These are phyloP conservation scores for Corythoichthys haematopterus DNA, from an alignment of 2,113 vertebrate genomes.

Conservation along the genomic window DNA sequence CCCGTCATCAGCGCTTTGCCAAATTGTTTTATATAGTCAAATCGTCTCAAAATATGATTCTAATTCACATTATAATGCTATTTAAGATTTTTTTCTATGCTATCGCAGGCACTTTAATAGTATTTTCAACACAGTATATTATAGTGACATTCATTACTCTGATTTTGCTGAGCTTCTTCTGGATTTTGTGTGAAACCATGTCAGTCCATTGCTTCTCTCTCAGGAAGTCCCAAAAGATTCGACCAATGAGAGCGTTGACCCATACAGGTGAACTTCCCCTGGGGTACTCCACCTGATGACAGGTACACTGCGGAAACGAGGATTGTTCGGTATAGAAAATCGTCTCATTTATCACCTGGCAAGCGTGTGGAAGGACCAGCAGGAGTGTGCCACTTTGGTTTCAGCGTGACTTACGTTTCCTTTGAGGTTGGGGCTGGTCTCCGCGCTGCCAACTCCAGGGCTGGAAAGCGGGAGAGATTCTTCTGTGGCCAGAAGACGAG, in stretches of 20 bases:
- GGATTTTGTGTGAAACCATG: slow-evolving; percentile 80
- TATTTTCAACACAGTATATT: not conserved
- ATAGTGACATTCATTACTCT: slow-evolving; percentile 58
- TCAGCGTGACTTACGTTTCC: slow-evolving; percentile 48
- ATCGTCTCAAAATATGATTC: no score
- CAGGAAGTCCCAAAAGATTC: slow-evolving; percentile 87
- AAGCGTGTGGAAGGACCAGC: not conserved
- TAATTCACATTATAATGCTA: no score
- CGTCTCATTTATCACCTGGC: not conserved
- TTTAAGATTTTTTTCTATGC: no score
- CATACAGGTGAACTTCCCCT: slow-evolving; percentile 59
- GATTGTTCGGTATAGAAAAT: not conserved
- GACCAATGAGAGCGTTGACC: slow-evolving; percentile 79
- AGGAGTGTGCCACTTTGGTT: not conserved
- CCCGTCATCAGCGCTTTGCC: no score
- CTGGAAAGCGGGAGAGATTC: slow-evolving; percentile 54
- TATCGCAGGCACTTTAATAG: no score
- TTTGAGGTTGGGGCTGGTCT: slow-evolving; percentile 62
- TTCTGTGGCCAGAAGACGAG: slow-evolving; percentile 57
- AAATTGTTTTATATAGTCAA: no score
- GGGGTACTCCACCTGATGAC: slow-evolving; percentile 39
- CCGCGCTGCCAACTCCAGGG: slow-evolving; percentile 54
- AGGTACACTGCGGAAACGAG: slow-evolving; percentile 53
- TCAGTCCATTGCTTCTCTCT: slow-evolving; percentile 78
- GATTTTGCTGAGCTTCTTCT: slow-evolving; percentile 87